Evolutionary conservation across 53 echinoderm and acorn worm genomes (phyloP), one percentile per base, ranked within the genome.

Genomic region (Apostichopus leukothele): DNA sequence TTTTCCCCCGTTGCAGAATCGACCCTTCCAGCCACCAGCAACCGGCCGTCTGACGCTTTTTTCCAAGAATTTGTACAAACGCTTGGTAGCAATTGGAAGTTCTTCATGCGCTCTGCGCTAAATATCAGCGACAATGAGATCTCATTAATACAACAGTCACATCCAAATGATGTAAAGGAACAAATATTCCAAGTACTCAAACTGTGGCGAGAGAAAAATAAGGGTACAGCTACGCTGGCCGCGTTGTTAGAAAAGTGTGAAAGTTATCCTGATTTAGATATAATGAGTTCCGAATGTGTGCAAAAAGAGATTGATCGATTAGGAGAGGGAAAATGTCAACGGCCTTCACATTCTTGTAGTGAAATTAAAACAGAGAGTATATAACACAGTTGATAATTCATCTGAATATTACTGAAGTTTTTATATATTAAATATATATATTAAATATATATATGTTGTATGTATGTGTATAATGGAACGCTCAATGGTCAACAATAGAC

Each of bases 101-200:
- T 60, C 50, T 85, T 85, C 71, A 5, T 66, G 50, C 26, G 85
- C 60, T 39, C 66, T 20, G 63, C 66, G 27, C 85, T 85, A 67
- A 67, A 50, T 16, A 39, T 85, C 7, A 22, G 23, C 63, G 85
- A 85, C 50, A 63, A 67, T 26, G 85, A 85, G 8, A 85, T 85
- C 9, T 26, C 85, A 5, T 20, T 85, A 5, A 85, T 85, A 25
- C 85, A 85, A 60, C 85, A 85, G 50, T 85, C 85, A 23, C 23
- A 67, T 5, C 85, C 68, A 12, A 39, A 50, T 67, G 22, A 67
- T 18, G 85, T 85, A 67, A 26, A 39, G 7, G 85, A 85, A 51
- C 85, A 85, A 14, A 50, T 85, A 66, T 85, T 85, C 11, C 68
- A 85, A 18, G 85, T 67, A 27, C 67, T 85, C 50, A 85, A 67